These are phyloP conservation scores for Mythimna lalbum DNA, from an alignment of 2,888 invertebrate species.

Conservation along the genomic window DNA sequence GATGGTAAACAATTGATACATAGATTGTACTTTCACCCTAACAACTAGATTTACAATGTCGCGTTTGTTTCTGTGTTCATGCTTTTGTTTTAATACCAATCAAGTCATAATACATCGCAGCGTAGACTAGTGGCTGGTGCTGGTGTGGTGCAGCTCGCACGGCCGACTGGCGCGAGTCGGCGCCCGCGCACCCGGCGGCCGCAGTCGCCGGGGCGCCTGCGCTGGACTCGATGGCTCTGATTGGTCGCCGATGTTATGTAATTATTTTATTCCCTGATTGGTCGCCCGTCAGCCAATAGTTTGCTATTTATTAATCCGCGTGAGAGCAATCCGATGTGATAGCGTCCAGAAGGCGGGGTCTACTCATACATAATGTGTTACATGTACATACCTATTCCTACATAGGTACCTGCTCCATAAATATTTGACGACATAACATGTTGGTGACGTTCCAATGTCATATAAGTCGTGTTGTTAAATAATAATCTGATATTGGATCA, in stretches of 20 bases:
- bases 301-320: slow-evolving; percentile 33
- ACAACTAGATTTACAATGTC: neutral
- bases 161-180: neutral
- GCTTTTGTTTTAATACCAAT: slow-evolving; percentile 6
- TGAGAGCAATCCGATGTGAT: slow-evolving; percentile 14
- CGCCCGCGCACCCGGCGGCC: neutral
- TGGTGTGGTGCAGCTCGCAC: neutral
- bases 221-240: slow-evolving; percentile 25
- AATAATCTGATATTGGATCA: too few relatives aligned
- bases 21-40: neutral
- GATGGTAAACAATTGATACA: neutral
- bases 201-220: neutral
- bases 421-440: neutral
- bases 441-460: too few relatives aligned
- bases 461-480: too few relatives aligned
- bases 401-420: slow-evolving; percentile 2
- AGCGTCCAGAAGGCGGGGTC: slow-evolving; percentile 25
- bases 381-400: neutral
- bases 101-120: neutral
- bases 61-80: neutral
- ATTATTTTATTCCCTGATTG: slow-evolving; percentile 57
- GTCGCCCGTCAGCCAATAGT: slow-evolving; percentile 58
- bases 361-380: slow-evolving; percentile 7
- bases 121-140: neutral
- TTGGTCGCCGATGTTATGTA: slow-evolving; percentile 47